Evolutionary conservation across 2,113 vertebrate species (phyloP).

Genomic region (Pelodiscus sinensis): DNA sequence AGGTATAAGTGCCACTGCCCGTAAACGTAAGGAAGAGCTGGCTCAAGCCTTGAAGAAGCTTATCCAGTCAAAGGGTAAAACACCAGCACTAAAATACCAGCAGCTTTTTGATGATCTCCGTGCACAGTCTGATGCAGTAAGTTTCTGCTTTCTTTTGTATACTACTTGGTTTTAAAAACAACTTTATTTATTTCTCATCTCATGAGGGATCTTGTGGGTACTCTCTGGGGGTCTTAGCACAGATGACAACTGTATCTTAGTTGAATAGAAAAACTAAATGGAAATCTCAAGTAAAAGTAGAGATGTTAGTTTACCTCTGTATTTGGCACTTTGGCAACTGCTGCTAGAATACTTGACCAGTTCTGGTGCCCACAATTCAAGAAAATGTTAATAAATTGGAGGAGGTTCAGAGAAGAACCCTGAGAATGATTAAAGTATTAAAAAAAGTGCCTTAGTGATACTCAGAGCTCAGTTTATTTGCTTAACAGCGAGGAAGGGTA

Average conservation of each 20-base stretch:
- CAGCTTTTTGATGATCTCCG: constrained; percentile 97
- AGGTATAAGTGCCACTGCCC: constrained; percentile 96
- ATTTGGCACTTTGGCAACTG: not conserved
- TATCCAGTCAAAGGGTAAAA: constrained; percentile 94
- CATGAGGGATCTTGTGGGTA: not conserved
- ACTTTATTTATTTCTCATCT: not conserved
- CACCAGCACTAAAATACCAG: constrained; percentile 93
- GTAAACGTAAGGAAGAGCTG: constrained; percentile 94
- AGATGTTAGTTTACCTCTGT: not conserved
- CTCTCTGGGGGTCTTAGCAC: not conserved
- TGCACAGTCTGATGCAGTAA: constrained; percentile 93
- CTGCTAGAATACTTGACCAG: not conserved
- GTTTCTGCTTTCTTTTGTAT: constrained; percentile 25
- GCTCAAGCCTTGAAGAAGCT: constrained; percentile 93
- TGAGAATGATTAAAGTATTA: not conserved
- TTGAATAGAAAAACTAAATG: not conserved
- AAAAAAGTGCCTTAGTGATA: not conserved
- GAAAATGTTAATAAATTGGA: not conserved
- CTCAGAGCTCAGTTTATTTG: not conserved
- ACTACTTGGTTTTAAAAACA: not conserved
- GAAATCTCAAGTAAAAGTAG: not conserved
- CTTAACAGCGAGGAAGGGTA: not conserved
- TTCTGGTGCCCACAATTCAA: not conserved
- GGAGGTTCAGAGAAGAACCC: not conserved
- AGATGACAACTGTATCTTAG: not conserved